Percentiles rank a stretch among this genome's conserved stretches.
Conservation (phyloP, 2,888 invertebrate species). For the Spilosoma lubricipeda region DNA sequence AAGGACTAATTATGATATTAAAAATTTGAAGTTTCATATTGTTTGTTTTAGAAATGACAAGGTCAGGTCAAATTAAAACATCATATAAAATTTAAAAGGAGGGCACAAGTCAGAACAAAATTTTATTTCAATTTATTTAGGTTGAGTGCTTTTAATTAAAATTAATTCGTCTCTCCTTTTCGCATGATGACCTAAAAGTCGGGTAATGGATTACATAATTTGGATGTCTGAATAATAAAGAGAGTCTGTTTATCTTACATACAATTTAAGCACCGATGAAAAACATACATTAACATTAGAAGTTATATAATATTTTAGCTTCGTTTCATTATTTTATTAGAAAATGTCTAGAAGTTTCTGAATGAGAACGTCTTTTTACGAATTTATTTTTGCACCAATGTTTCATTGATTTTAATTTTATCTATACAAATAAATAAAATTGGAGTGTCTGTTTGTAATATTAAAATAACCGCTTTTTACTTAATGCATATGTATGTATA, state of each 20-base stretch:
- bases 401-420: no score
- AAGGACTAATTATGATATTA: no score
- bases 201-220: constrained; percentile 12
- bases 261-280: background rate
- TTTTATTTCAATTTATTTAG: constrained; percentile 13
- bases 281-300: background rate
- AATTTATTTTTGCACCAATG: no score
- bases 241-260: background rate
- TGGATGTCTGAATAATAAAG: background rate
- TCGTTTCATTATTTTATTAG: background rate
- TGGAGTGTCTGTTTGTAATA: no score
- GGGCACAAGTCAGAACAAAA: constrained; percentile 3
- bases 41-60: background rate
- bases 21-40: background rate
- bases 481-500: no score
- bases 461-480: no score
- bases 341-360: no score
- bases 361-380: background rate
- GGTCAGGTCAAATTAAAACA: background rate
- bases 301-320: background rate
- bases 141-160: constrained; percentile 16
- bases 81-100: constrained; percentile 8
- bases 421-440: no score
- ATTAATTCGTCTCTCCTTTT: constrained; percentile 10
- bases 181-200: constrained; percentile 2